phyloP scores from a whole-genome alignment of 2,888 invertebrate species.

The Dendrolimus pini region DNA sequence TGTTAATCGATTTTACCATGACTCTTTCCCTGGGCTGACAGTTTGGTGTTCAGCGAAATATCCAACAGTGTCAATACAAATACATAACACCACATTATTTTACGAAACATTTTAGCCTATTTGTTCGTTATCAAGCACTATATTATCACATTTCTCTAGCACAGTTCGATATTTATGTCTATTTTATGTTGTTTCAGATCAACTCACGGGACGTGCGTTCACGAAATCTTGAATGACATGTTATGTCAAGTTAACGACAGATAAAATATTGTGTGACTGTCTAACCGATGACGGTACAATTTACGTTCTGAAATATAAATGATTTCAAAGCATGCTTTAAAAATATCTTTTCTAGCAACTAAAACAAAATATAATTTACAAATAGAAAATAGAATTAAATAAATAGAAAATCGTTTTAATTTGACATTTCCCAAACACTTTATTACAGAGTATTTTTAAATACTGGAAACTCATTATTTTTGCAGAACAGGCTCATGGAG shows the following conservation, averaged over 20 bases:
- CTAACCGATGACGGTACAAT: no score
- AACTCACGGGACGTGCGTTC: conserved; percentile 39
- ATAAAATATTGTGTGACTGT: conserved; percentile 7
- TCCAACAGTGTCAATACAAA: conserved; percentile 81
- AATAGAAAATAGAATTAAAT: no score
- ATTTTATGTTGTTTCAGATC: conserved; percentile 12
- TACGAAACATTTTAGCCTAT: conserved; percentile 68
- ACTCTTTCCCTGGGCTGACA: conserved; percentile 84
- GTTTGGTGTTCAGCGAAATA: conserved; percentile 80
- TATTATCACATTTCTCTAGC: conserved; percentile 59
- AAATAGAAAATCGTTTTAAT: no score
- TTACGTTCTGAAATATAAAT: no score
- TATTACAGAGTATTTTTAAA: no score
- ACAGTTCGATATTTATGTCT: conserved; percentile 33
- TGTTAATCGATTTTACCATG: conserved; percentile 79
- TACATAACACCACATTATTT: conserved; percentile 80
- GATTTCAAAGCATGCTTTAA: no score
- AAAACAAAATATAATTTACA: no score
- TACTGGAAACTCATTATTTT: no score
- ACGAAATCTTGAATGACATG: conserved; percentile 24
- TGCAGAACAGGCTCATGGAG: no score
- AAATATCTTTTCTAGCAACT: no score
- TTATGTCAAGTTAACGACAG: conserved; percentile 11
- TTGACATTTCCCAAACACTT: no score
- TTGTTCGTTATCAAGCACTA: conserved; percentile 32